Percentiles rank a stretch among this genome's conserved stretches.
These are phyloP conservation scores for Novumbra hubbsi DNA, from an alignment of 2,797 vertebrate species.

Conservation along the genomic window DNA sequence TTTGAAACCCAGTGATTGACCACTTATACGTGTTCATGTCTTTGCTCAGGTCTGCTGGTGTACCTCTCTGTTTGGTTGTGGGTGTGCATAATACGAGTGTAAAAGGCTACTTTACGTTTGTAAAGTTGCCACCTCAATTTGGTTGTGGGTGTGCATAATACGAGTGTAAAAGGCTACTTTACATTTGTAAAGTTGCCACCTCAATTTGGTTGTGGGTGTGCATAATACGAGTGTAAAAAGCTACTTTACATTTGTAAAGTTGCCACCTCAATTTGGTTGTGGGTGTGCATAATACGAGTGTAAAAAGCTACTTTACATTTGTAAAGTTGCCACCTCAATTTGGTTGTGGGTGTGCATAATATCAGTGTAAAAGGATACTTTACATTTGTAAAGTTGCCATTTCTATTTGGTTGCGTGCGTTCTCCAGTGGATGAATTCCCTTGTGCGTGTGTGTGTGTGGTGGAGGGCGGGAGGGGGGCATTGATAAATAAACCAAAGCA, in stretches of 20 bases:
- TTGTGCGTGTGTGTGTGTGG: conserved; percentile 39
- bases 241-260: no score
- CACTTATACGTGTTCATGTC: background rate
- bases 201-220: conserved; percentile 42
- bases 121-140: no score
- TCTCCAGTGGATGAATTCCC: conserved; percentile 74
- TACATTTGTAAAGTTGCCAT: no score
- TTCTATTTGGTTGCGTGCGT: no score
- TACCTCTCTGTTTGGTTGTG: background rate
- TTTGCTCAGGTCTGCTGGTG: background rate
- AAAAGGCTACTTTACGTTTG: background rate
- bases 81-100: background rate
- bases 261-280: background rate
- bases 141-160: conserved; percentile 18
- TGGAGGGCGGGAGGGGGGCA: conserved; percentile 26
- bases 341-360: conserved; percentile 18
- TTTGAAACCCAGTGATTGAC: no score
- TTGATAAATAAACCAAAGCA: conserved; percentile 77
- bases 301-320: background rate
- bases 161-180: background rate
- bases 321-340: no score
- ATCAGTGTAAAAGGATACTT: background rate
- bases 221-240: background rate
- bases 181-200: no score
- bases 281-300: background rate